Evolutionary conservation across 2,113 vertebrate species (phyloP).

Genomic region (Sceloporus undulatus): DNA sequence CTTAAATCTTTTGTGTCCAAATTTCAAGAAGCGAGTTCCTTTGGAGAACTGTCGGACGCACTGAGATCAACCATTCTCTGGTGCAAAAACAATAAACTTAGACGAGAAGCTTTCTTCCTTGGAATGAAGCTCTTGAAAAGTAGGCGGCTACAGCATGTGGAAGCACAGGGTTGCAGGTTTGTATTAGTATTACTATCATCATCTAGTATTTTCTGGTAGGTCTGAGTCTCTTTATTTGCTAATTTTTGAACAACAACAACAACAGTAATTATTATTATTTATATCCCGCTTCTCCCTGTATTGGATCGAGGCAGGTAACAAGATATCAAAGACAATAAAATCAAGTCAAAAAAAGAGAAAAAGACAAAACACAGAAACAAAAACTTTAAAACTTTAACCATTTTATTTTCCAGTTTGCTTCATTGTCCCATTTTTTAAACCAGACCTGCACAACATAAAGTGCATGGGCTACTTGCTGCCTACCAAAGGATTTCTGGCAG

Average conservation of each 20-base stretch:
- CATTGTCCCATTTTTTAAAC: neutral
- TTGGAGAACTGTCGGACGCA: constrained; percentile 75
- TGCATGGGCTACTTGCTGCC: too few species aligned
- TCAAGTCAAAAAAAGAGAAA: too few species aligned
- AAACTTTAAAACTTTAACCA: neutral
- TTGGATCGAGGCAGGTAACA: too few species aligned
- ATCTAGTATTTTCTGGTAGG: too few species aligned
- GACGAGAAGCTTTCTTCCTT: constrained; percentile 72
- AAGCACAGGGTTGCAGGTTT: constrained; percentile 80
- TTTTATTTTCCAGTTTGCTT: neutral
- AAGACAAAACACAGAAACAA: too few species aligned
- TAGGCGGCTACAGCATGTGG: constrained; percentile 79
- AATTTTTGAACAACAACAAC: neutral
- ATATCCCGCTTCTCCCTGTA: too few species aligned
- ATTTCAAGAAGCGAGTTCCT: constrained; percentile 66
- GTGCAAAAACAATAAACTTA: constrained; percentile 76
- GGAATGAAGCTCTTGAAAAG: constrained; percentile 80
- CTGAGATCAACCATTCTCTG: constrained; percentile 73
- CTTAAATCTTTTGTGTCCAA: constrained; percentile 62
- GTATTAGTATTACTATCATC: neutral
- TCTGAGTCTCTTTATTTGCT: neutral
- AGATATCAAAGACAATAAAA: too few species aligned
- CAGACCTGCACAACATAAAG: too few species aligned
- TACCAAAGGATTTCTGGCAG: too few species aligned
- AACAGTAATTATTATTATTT: too few species aligned